Evolutionary conservation across 2,113 vertebrate species (phyloP), one percentile per base, ranked within the genome.

Genomic region (Nanger granti): DNA sequence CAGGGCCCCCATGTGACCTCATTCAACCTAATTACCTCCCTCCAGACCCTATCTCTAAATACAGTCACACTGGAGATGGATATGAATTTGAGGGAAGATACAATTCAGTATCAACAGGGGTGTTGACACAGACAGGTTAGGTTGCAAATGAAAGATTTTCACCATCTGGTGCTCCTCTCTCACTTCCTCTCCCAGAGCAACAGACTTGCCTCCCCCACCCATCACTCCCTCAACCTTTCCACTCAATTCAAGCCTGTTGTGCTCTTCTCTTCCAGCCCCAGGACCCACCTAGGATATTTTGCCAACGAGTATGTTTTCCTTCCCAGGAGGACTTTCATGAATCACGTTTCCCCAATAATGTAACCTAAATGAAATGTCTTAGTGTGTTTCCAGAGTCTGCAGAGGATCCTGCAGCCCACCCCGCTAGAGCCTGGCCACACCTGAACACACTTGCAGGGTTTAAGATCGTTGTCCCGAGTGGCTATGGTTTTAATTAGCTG

Each of bases 401-500:
- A 3, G 55, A 89, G 29, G 59, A 91, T 22, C n/a, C 41, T 22
- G n/a, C 44, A 6, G 8, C 15, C 1, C 83, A 87, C 22, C 41
- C 69, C 20, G 13, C 47, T 34, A 59, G 59, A 26, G 57, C 22
- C 26, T 24, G 83, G 62, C 7, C 1, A 6, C 82, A 54, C 34
- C 52, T 54, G 82, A 84, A 55, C 1, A 4, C 64, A 8, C 52
- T 86, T 41, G 17, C 41, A 31, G 79, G 37, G 54, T 64, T 37
- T 44, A 57, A 80, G 80, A 79, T 86, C 1, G 11, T 0, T 44
- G 7, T 37, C 44, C 76, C 24, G 7, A 93, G 96, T 31, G 69
- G 20, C 4, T 60, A 14, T 66, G 26, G 57, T 88, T 97, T 95
- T 95, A 95, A 91, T 97, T 83, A 93, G 91, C 57, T 80, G 28